Conservation (phyloP, 2,113 vertebrate species). For the Lepus timidus region DNA sequence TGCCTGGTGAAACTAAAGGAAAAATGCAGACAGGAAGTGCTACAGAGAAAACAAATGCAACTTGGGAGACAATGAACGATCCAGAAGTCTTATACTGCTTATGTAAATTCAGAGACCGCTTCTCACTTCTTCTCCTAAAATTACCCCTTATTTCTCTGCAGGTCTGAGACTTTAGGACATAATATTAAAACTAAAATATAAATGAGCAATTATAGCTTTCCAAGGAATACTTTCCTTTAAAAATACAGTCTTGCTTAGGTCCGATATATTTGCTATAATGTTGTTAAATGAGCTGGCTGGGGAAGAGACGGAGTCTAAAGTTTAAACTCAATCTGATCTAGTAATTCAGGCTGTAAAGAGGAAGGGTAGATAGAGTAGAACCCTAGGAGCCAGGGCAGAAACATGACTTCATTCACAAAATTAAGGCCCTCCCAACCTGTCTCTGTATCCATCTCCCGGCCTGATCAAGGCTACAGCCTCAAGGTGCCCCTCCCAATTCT, state of each 20-base stretch:
- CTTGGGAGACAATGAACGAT: not conserved
- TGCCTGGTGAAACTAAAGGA: slow-evolving; percentile 30
- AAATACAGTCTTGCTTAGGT: not conserved
- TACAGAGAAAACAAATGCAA: not conserved
- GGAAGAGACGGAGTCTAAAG: not conserved
- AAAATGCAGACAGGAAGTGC: slow-evolving; percentile 8
- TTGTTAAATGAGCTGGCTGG: not conserved
- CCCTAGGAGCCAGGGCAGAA: too few species aligned
- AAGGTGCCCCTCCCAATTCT: too few species aligned
- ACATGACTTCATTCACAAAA: too few species aligned
- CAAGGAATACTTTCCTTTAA: not conserved
- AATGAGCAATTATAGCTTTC: not conserved
- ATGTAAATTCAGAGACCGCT: not conserved
- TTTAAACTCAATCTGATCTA: not conserved
- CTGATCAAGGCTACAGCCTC: too few species aligned
- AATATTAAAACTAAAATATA: slow-evolving; percentile 39
- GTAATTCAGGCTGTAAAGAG: not conserved
- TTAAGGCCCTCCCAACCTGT: too few species aligned
- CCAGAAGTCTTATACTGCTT: not conserved
- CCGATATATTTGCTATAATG: not conserved
- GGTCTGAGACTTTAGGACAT: not conserved
- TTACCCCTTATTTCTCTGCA: not conserved
- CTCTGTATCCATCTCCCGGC: too few species aligned
- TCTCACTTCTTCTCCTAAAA: not conserved
- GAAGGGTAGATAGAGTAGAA: not conserved